Percentiles rank a stretch among this genome's conserved stretches.
phyloP scores from a whole-genome alignment of 2,113 vertebrate species.

The Antigone vipio region DNA sequence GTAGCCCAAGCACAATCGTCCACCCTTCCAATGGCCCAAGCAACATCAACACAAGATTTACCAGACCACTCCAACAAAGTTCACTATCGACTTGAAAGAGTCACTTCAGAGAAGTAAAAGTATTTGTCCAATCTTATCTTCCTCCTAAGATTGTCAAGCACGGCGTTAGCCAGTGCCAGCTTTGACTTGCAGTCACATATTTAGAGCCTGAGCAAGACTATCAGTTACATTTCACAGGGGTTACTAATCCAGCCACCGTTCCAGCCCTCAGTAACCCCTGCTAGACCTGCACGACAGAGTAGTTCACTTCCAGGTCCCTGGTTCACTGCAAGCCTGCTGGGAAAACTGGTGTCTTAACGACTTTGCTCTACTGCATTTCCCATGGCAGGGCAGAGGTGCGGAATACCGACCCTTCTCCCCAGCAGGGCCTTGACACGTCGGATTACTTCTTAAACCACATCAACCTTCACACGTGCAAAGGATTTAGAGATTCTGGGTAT shows the following conservation, averaged over 20 bases:
- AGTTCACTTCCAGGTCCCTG: background rate
- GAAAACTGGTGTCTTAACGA: background rate
- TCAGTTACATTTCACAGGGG: slow-evolving; percentile 21
- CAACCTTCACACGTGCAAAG: background rate
- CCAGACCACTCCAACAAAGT: background rate
- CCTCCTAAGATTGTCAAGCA: background rate
- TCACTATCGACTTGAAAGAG: background rate
- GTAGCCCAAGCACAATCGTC: background rate
- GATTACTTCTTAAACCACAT: background rate
- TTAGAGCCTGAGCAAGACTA: slow-evolving; percentile 8
- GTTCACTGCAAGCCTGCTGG: background rate
- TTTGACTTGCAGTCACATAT: background rate
- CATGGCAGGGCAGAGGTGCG: background rate
- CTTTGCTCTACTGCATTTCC: background rate
- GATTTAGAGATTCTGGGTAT: background rate
- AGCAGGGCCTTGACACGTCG: background rate
- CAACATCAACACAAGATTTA: background rate
- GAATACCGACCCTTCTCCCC: rapidly evolving
- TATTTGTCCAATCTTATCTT: background rate
- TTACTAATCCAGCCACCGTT: background rate
- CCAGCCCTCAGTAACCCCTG: slow-evolving; percentile 27
- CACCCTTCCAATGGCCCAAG: background rate
- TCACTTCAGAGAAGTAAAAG: background rate
- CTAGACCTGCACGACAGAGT: background rate
- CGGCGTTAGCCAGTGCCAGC: background rate